Evolutionary conservation across 2,113 vertebrate species (phyloP), one percentile per base, ranked within the genome.

Genomic region (Carassius carassius): DNA sequence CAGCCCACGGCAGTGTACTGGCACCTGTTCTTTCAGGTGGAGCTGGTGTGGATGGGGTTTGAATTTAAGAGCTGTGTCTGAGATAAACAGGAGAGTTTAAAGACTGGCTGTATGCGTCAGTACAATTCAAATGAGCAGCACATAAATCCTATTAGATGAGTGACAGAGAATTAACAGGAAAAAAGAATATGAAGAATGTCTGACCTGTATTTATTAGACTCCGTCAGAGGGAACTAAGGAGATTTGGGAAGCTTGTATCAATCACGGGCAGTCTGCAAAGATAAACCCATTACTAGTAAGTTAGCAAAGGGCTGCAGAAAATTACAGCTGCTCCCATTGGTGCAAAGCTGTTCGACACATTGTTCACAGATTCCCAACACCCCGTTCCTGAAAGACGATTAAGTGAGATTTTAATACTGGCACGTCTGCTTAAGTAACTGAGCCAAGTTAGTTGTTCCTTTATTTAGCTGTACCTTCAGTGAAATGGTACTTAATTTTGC

Each of bases 111-210:
- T 83, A 89, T 54, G 87, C 91, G 83, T 84, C 49, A 86, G 86
- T 91, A 92, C 88, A 95, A 93, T 95, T 95, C 94, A 90, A 91
- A 91, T 84, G 87, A 92, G 90, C 89, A 90, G 87, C 85, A 83
- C 87, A 56, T 85, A 94, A 95, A 92, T 96, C 89, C 91, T 94
- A 73, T 95, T 95, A 91, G 90, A 93, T 84, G 86, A 91, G 86
- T 92, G 92, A 93, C 92, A 92, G 91, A 91, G 84, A 94, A 89
- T 87, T 91, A 91, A 81, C 69, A 25, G 72, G 79, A 47, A 81
- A 83, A 88, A 87, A 67, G 29, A 90, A 91, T 91, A 91, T 90
- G 90, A 93, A 92, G 92, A 91, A 90, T 84, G 76, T 76, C 35
- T 93, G 92, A 90, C 92, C 89, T 91, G 83, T 93, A 88, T 91